A percentile compares a stretch with the other conserved stretches of the same genome.
Conservation (phyloP, 2,888 invertebrate genomes). For the Trissoscelio sp. region DNA sequence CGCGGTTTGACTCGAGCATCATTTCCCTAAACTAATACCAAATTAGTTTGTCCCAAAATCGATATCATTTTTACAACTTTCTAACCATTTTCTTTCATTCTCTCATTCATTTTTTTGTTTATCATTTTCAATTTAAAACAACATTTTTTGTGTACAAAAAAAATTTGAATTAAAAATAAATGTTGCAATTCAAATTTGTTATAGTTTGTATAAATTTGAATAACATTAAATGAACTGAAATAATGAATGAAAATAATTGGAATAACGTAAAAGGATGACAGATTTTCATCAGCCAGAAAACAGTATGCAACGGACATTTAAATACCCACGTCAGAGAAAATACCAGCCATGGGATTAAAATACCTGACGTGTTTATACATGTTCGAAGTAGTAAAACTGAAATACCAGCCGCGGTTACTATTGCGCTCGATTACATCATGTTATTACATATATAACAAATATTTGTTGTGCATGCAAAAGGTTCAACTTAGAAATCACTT, state of each 20-base stretch:
- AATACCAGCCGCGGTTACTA: slow-evolving; percentile 34
- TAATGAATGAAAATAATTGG: too few relatives aligned
- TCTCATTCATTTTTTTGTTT: too few relatives aligned
- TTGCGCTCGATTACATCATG: slow-evolving; percentile 42
- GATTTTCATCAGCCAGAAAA: slow-evolving; percentile 22
- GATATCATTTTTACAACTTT: too few relatives aligned
- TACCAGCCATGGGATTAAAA: slow-evolving; percentile 47
- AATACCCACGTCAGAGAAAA: slow-evolving; percentile 37
- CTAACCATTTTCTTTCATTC: too few relatives aligned
- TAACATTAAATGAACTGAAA: too few relatives aligned
- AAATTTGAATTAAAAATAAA: too few relatives aligned
- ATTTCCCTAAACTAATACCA: slow-evolving; percentile 28
- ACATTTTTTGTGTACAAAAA: too few relatives aligned
- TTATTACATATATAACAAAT: slow-evolving; percentile 37
- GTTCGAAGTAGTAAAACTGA: slow-evolving; percentile 29
- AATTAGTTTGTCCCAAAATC: slow-evolving; percentile 25
- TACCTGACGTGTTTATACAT: slow-evolving; percentile 39
- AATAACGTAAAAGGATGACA: slow-evolving; percentile 35
- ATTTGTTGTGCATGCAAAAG: slow-evolving; percentile 15
- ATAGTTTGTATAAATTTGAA: too few relatives aligned
- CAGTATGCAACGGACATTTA: slow-evolving; percentile 13
- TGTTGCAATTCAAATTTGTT: too few relatives aligned
- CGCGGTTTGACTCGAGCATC: slow-evolving; percentile 32
- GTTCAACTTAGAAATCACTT: too few relatives aligned
- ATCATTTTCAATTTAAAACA: too few relatives aligned